Evolutionary conservation across 2,888 invertebrate genomes (phyloP).

Genomic region (Netelia virgata): DNA sequence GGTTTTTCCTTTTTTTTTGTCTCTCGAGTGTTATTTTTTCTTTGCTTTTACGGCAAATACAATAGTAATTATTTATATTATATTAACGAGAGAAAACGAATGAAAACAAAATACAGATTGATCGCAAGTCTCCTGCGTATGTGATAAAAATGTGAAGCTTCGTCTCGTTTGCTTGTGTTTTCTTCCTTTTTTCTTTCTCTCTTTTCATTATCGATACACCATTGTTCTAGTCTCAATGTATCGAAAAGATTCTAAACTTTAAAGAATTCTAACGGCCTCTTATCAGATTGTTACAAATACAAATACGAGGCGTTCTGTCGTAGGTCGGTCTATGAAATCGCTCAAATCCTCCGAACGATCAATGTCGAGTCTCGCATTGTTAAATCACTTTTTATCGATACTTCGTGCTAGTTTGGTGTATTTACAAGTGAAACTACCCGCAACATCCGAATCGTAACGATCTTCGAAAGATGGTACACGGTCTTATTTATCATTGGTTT

Average conservation of each 20-base stretch:
- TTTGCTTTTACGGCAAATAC: constrained; percentile 28
- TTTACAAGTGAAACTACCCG: constrained; percentile 37
- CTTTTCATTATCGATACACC: constrained; percentile 32
- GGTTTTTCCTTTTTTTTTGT: constrained; percentile 30
- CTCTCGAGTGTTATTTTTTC: background rate
- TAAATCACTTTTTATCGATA: constrained; percentile 17
- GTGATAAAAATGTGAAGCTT: constrained; percentile 37
- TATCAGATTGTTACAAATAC: constrained; percentile 11
- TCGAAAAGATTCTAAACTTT: background rate
- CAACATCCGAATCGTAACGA: background rate
- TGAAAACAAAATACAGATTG: constrained; percentile 16
- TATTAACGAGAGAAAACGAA: constrained; percentile 42
- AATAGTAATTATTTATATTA: constrained; percentile 46
- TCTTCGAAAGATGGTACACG: background rate
- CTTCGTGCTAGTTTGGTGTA: constrained; percentile 34
- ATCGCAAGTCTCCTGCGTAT: constrained; percentile 43
- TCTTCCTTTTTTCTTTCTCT: background rate
- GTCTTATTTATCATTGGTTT: background rate
- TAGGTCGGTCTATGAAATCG: constrained; percentile 43
- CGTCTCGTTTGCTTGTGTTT: background rate
- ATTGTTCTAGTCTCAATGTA: constrained; percentile 30
- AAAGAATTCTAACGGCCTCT: constrained; percentile 26
- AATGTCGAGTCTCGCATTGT: constrained; percentile 1
- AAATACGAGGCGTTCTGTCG: constrained; percentile 19
- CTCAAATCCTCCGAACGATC: background rate